A percentile compares a stretch with the other conserved stretches of the same genome.
Conservation (phyloP, 2,113 vertebrate species). For the Lipotes vexillifer region DNA sequence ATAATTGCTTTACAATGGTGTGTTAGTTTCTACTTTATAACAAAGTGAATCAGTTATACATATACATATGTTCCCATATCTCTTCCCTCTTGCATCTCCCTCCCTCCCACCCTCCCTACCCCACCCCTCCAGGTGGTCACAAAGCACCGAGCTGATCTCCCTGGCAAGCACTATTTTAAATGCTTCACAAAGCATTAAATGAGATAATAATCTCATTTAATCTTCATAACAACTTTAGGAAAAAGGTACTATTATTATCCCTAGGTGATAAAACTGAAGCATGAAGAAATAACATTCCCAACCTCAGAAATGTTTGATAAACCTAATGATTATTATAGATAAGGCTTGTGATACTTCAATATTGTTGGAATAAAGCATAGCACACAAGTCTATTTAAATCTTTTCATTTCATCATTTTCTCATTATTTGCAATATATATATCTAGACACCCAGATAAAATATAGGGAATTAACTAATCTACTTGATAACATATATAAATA, state of each 20-base stretch:
- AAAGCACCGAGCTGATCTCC: no score
- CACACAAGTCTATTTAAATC: not conserved
- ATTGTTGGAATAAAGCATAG: not conserved
- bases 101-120: no score
- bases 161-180: not conserved
- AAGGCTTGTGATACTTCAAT: not conserved
- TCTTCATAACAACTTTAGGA: not conserved
- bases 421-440: not conserved
- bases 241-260: not conserved
- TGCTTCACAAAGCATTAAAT: slow-evolving; percentile 4
- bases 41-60: no score
- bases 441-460: not conserved
- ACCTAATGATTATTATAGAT: not conserved
- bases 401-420: not conserved
- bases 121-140: no score
- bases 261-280: not conserved
- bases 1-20: no score
- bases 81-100: no score
- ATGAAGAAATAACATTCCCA: not conserved
- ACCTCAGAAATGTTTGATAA: slow-evolving; percentile 30
- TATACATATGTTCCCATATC: no score
- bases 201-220: not conserved
- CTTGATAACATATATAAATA: not conserved
- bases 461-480: slow-evolving; percentile 15
- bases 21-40: no score